A percentile compares a stretch with the other conserved stretches of the same genome.
Conservation (phyloP, 2,797 vertebrate species). For the Sparidentex hasta region DNA sequence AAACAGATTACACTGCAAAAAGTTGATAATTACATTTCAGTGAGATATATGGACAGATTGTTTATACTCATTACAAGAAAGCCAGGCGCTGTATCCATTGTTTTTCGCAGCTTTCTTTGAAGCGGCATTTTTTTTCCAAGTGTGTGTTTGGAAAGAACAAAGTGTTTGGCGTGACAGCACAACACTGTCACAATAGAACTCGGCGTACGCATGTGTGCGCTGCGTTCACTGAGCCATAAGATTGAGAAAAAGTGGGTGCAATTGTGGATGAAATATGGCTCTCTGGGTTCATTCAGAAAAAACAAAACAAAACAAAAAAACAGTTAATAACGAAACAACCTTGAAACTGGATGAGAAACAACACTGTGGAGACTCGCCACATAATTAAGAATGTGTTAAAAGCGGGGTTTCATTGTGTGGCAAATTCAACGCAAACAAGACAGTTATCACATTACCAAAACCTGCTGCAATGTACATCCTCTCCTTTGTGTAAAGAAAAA, state of each 20-base stretch:
- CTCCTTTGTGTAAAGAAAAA: constrained; percentile 2
- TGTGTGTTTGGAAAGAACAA: background rate
- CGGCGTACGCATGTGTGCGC: background rate
- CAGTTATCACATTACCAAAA: constrained; percentile 26
- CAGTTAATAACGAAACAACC: constrained; percentile 13
- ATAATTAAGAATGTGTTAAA: constrained; percentile 12
- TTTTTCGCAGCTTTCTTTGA: too few species aligned
- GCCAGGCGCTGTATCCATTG: too few species aligned
- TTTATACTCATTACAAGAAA: too few species aligned
- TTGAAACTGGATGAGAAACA: constrained; percentile 30
- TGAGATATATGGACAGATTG: too few species aligned
- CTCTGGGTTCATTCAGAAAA: background rate
- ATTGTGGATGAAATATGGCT: background rate
- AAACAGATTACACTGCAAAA: too few species aligned
- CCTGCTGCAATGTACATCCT: background rate
- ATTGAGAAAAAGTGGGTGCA: background rate
- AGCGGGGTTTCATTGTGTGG: constrained; percentile 18
- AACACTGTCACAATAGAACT: background rate
- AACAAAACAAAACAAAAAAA: too few species aligned
- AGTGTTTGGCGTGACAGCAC: background rate
- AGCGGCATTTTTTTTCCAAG: too few species aligned
- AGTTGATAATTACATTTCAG: too few species aligned
- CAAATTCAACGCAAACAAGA: constrained; percentile 33
- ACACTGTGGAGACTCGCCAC: background rate
- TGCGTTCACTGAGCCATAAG: background rate